Evolutionary conservation across 2,888 invertebrate genomes (phyloP).

Genomic region (Drosophila kambysellisi): DNA sequence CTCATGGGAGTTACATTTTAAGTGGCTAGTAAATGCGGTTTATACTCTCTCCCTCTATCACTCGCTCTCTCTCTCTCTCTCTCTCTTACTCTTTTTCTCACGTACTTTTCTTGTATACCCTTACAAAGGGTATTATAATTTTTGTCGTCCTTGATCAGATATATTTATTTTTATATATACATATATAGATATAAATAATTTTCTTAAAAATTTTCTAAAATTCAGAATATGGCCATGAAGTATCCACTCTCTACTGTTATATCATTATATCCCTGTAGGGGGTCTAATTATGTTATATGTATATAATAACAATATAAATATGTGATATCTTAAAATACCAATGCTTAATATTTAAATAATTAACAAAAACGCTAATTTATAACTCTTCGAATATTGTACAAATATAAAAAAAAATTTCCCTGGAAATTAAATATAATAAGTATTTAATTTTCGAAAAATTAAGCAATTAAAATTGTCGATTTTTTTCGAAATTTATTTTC

Average conservation of each 20-base stretch:
- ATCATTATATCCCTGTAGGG: background rate
- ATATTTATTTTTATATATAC: background rate
- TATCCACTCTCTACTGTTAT: background rate
- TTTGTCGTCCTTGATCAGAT: background rate
- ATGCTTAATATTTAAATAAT: background rate
- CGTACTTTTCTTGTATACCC: background rate
- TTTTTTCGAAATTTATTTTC: background rate
- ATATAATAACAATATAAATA: background rate
- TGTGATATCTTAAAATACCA: background rate
- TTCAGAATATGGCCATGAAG: background rate
- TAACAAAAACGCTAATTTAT: background rate
- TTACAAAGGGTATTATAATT: background rate
- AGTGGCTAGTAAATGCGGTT: slow-evolving; percentile 73
- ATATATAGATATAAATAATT: background rate
- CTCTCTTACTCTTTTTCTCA: background rate
- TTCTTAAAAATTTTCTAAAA: background rate
- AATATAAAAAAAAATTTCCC: background rate
- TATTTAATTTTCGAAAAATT: background rate
- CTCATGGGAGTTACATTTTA: slow-evolving; percentile 72
- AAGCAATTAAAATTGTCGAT: background rate
- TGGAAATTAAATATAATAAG: background rate
- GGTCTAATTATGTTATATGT: background rate
- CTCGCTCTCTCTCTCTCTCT: slow-evolving; percentile 1
- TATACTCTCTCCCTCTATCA: slow-evolving; percentile 20
- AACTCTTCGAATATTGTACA: background rate